A percentile compares a stretch with the other conserved stretches of the same genome.
Evolutionary conservation across 2,888 invertebrate species (phyloP).

Genomic region (Drosophila paranaensis): DNA sequence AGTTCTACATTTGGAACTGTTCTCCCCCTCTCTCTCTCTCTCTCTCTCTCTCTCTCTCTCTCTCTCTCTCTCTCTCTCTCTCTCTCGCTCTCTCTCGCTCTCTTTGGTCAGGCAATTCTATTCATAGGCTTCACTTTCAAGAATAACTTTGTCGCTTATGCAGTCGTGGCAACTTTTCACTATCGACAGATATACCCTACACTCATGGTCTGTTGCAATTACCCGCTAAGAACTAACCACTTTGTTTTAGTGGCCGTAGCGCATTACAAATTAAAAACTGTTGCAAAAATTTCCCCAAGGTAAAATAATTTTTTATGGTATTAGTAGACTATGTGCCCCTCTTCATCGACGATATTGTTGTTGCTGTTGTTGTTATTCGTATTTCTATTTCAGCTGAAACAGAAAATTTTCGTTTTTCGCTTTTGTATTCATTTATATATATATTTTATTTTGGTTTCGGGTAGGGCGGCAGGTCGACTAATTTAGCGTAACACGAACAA

Average conservation of each 20-base stretch:
- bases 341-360: background rate
- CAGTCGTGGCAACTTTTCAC: slow-evolving; percentile 14
- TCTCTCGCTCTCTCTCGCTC: too few species aligned
- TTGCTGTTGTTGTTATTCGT: slow-evolving; percentile 26
- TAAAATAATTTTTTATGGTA: slow-evolving; percentile 72
- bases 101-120: background rate
- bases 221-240: slow-evolving; percentile 65
- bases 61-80: too few species aligned
- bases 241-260: slow-evolving; percentile 65
- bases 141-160: too few species aligned
- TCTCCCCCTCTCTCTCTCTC: too few species aligned
- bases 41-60: too few species aligned
- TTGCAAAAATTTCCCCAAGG: slow-evolving; percentile 77
- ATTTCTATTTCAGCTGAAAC: slow-evolving; percentile 41
- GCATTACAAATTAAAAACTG: slow-evolving; percentile 79
- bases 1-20: background rate
- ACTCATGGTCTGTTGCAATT: slow-evolving; percentile 40
- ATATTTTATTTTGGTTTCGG: background rate
- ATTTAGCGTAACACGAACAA: slow-evolving; percentile 77
- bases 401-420: slow-evolving; percentile 27
- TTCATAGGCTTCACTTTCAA: background rate
- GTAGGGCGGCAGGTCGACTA: slow-evolving; percentile 63
- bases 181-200: slow-evolving; percentile 9
- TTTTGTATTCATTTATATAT: slow-evolving; percentile 7
- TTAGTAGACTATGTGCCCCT: slow-evolving; percentile 26